A percentile compares a stretch with the other conserved stretches of the same genome.
phyloP scores from a whole-genome alignment of 2,888 invertebrate species.

The Agonopterix heracliana region DNA sequence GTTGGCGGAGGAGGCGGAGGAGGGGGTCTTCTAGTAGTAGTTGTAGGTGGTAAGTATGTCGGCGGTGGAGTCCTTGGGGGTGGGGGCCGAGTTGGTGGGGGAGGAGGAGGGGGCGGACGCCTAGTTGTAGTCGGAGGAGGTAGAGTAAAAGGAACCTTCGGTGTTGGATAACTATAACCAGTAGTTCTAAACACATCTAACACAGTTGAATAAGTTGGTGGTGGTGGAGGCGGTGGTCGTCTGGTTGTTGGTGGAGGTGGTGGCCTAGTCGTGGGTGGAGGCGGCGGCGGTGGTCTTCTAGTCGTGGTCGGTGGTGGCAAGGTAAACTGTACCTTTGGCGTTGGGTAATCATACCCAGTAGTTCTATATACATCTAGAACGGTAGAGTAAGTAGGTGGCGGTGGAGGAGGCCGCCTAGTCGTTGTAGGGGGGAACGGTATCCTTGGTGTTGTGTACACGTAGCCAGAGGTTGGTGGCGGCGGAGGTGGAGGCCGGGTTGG shows the following conservation, averaged over 20 bases:
- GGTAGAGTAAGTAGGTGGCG: conserved; percentile 9
- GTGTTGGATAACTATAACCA: conserved; percentile 38
- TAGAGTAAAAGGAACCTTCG: conserved; percentile 22
- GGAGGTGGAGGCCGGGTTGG: conserved; percentile 9
- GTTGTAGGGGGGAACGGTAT: conserved; percentile 13
- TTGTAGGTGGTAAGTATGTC: conserved; percentile 12
- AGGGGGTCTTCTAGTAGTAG: conserved; percentile 18
- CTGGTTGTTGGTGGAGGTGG: conserved; percentile 8
- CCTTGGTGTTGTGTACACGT: conserved; percentile 10
- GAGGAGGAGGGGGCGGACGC: conserved; percentile 17
- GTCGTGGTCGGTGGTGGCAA: conserved; percentile 17
- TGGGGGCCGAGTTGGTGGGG: conserved; percentile 12
- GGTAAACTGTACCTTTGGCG: conserved; percentile 11
- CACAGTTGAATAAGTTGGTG: conserved; percentile 17
- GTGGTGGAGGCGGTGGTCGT: conserved; percentile 16
- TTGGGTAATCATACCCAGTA: conserved; percentile 11
- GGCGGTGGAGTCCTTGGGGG: conserved; percentile 16
- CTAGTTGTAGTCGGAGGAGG: conserved; percentile 12
- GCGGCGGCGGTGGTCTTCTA: conserved; percentile 14
- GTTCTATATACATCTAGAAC: conserved; percentile 5
- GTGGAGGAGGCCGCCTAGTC: conserved; percentile 14
- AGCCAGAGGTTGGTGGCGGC: conserved; percentile 8
- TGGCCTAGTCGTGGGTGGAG: conserved; percentile 16
- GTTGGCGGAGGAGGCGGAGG: conserved; percentile 18
- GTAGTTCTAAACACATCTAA: conserved; percentile 27